Evolutionary conservation across 2,113 vertebrate genomes (phyloP).

Genomic region (Hippoglossus stenolepis): DNA sequence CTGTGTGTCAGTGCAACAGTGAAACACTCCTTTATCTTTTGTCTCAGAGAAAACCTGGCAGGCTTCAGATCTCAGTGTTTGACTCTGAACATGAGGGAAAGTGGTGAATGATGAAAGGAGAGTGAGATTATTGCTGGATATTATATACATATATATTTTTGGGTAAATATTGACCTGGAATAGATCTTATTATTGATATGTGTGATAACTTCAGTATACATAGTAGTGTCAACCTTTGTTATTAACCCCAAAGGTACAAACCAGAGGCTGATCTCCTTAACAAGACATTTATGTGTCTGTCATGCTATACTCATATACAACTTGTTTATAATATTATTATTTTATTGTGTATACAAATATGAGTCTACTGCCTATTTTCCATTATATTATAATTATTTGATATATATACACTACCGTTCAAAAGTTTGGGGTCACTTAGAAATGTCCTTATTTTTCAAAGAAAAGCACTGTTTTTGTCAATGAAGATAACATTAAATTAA

Average conservation of each 20-base stretch:
- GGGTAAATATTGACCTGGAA: not conserved
- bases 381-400: not conserved
- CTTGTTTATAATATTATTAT: no score
- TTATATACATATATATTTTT: not conserved
- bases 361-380: not conserved
- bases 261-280: no score
- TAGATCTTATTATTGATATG: not conserved
- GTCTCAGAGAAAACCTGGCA: slow-evolving; percentile 29
- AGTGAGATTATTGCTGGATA: not conserved
- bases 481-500: no score
- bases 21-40: slow-evolving; percentile 8
- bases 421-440: no score
- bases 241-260: not conserved
- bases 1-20: slow-evolving; percentile 9
- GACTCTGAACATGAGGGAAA: slow-evolving; percentile 3
- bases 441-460: no score
- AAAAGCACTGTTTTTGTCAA: no score
- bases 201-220: not conserved
- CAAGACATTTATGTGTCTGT: no score
- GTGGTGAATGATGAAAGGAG: not conserved
- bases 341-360: no score
- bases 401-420: no score
- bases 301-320: no score
- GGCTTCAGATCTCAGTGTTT: slow-evolving; percentile 3
- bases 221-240: not conserved